These are phyloP conservation scores for Cecropterus lyciades DNA, from an alignment of 1,140 invertebrate species.

Conservation along the genomic window DNA sequence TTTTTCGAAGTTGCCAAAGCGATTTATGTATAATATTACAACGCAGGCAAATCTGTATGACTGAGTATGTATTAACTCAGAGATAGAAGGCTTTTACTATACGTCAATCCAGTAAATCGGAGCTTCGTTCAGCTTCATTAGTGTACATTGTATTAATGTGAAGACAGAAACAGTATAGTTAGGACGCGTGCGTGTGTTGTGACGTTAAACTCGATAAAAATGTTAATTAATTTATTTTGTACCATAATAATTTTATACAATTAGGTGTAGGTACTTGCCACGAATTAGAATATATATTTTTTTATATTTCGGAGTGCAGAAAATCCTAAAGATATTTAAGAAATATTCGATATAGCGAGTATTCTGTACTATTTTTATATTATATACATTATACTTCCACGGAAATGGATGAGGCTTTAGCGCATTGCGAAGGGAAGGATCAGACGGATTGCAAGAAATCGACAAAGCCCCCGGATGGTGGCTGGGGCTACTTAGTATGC, in stretches of 20 bases:
- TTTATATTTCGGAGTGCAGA: not conserved
- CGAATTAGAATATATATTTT: no score
- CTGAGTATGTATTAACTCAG: not conserved
- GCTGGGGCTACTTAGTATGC: slow-evolving; percentile 73
- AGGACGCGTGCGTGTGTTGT: slow-evolving; percentile 44
- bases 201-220: not conserved
- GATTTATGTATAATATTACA: no score
- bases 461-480: slow-evolving; percentile 65
- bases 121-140: slow-evolving; percentile 33
- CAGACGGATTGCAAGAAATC: slow-evolving; percentile 48
- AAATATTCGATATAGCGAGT: no score
- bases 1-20: no score
- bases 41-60: no score
- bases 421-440: slow-evolving; percentile 58
- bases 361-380: no score
- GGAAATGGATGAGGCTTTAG: slow-evolving; percentile 76
- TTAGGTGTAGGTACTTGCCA: no score
- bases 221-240: not conserved
- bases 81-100: slow-evolving; percentile 9
- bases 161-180: slow-evolving; percentile 46
- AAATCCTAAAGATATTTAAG: no score
- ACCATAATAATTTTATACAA: no score
- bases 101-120: slow-evolving; percentile 16
- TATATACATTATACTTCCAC: not conserved
- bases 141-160: slow-evolving; percentile 34